Percentiles rank a stretch among this genome's conserved stretches.
phyloP scores from a whole-genome alignment of 1,140 invertebrate genomes.

The Drosophila bipectinata region DNA sequence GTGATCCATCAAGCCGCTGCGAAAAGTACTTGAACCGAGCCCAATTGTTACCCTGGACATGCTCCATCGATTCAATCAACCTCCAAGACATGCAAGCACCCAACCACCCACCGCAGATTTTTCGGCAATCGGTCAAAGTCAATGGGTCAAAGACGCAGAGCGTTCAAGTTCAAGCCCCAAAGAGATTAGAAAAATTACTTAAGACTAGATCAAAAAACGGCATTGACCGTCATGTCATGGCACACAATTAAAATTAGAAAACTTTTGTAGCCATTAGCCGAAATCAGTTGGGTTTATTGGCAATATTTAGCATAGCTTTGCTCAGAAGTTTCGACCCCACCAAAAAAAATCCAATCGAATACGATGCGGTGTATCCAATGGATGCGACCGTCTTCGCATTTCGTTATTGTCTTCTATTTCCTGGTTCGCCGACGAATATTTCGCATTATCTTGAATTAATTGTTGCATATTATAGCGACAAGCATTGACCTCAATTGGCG shows the following conservation, averaged over 20 bases:
- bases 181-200: conserved; percentile 64
- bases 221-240: conserved; percentile 76
- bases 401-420: conserved; percentile 69
- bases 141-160: conserved; percentile 62
- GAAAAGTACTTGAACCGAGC: conserved; percentile 18
- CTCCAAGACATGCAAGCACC: conserved; percentile 8
- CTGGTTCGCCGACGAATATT: conserved; percentile 63
- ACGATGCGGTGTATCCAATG: conserved; percentile 9
- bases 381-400: conserved; percentile 53
- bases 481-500: conserved; percentile 71
- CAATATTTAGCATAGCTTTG: conserved; percentile 62
- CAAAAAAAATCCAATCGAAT: conserved; percentile 1
- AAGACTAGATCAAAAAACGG: conserved; percentile 81
- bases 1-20: neutral
- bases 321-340: conserved; percentile 46
- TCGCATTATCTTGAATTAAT: conserved; percentile 63
- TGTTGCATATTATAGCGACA: conserved; percentile 51
- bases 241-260: conserved; percentile 65
- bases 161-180: conserved; percentile 65
- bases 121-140: conserved; percentile 33
- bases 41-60: conserved; percentile 29
- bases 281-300: conserved; percentile 62
- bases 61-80: neutral
- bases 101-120: conserved; percentile 23
- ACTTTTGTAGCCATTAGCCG: conserved; percentile 58